Conservation (phyloP, 2,797 vertebrate genomes). For the Mus minutoides region DNA sequence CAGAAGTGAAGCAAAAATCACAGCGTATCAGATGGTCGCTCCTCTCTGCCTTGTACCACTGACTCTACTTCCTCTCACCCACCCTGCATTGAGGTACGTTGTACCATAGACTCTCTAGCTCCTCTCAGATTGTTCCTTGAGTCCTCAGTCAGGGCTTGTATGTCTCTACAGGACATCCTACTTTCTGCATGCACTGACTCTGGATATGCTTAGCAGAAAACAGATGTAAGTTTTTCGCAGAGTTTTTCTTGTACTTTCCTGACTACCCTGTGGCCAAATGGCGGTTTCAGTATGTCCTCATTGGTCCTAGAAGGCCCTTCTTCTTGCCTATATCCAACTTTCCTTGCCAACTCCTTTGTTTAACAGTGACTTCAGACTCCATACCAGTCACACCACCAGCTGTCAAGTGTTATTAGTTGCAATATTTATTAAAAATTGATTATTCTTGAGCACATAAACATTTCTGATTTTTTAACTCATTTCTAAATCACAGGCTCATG, state of each 20-base stretch:
- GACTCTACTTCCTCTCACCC: background rate
- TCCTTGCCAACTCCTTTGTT: no score
- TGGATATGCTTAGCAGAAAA: background rate
- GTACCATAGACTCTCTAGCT: background rate
- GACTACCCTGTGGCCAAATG: background rate
- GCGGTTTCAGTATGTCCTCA: background rate
- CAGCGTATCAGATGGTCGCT: background rate
- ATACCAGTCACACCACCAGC: background rate
- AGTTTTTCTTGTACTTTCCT: background rate
- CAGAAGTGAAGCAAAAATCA: background rate
- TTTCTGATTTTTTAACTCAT: background rate
- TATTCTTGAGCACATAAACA: background rate
- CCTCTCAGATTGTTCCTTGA: background rate
- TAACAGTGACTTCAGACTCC: background rate
- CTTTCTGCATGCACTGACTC: background rate
- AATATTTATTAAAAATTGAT: background rate
- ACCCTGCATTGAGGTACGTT: rapidly evolving
- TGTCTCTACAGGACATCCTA: background rate
- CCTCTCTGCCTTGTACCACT: rapidly evolving
- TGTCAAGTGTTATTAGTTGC: background rate
- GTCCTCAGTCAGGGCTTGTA: background rate
- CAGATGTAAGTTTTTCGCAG: background rate
- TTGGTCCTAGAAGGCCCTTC: background rate
- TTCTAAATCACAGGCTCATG: background rate
- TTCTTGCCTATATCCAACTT: background rate